Base-by-base conservation (phyloP, 35 echinoderm and acorn worm species). In the Eucidaris tribuloides region DNA sequence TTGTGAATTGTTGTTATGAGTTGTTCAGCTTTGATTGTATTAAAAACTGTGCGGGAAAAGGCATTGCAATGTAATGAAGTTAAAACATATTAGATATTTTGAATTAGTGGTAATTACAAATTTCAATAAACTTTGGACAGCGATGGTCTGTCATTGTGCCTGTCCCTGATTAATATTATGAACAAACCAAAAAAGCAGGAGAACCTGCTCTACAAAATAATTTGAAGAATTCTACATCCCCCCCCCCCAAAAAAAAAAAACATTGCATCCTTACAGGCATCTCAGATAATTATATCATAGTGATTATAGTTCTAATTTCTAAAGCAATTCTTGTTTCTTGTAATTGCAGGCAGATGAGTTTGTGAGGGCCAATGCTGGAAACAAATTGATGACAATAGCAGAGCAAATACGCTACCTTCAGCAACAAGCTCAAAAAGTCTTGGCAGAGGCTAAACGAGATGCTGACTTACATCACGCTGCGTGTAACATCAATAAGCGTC, bases 371-470 rank as follows among this genome's bases (percentile, higher is more conserved):
- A 89, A 93, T 63, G 90, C 90, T 2, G 80, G 86, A 4, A 99
- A 90, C 71, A 93, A 91, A 77, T 84, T 99, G 35, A 90, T 90
- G 83, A 50, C 84, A 40, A 99, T 99, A 65, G 96, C 96, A 18
- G 96, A 99, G 1, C 96, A 99, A 76, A 99, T 93, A 40, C 65
- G 90, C 15, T 82, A 93, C 18, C 83, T 97, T 7, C 96, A 99
- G 46, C 77, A 99, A 54, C 92, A 99, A 71, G 96, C 96, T 17
- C 77, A 77, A 40, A 86, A 82, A 29, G 90, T 90, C 2, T 56
- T 93, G 68, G 81, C 93, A 49, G 94, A 99, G 17, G 96, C 96
- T 0, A 99, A 99, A 36, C 60, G 96, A 23, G 96, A 99, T 90
- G 87, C 86, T 50, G 91, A 90, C 19, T 76, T 99, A n/a, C 96